A percentile compares a stretch with the other conserved stretches of the same genome.
Evolutionary conservation across 2,888 invertebrate genomes (phyloP).

Genomic region (Tenthredo livida): DNA sequence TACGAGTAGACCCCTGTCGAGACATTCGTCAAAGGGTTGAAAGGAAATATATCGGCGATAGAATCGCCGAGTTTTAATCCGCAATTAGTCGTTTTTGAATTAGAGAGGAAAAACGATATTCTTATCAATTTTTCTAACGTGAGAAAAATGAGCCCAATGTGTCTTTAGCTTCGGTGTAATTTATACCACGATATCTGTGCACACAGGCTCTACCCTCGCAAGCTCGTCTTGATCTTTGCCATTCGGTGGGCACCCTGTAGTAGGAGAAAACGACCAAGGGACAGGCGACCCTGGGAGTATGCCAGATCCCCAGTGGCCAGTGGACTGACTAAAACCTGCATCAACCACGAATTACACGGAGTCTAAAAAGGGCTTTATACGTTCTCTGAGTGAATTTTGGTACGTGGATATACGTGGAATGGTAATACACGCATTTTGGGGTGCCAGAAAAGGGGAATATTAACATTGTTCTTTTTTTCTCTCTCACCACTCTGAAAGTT

Average conservation of each 20-base stretch:
- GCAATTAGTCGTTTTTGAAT: too few relatives aligned
- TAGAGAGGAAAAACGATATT: not conserved
- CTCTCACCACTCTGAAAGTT: too few relatives aligned
- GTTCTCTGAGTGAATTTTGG: not conserved
- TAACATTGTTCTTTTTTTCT: too few relatives aligned
- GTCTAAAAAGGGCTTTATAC: constrained; percentile 13
- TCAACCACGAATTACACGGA: constrained; percentile 36
- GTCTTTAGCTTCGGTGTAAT: not conserved
- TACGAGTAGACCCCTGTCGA: not conserved
- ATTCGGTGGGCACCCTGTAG: not conserved
- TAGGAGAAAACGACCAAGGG: not conserved
- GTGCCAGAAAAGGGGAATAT: too few relatives aligned
- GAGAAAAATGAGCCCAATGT: not conserved
- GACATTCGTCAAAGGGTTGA: not conserved
- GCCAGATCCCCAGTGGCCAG: constrained; percentile 5
- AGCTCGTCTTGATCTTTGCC: not conserved
- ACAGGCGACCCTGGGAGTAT: not conserved
- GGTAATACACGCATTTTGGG: not conserved
- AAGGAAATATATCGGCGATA: too few relatives aligned
- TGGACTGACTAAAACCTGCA: constrained; percentile 43
- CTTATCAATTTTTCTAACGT: not conserved
- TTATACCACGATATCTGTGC: not conserved
- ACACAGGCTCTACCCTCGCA: not conserved
- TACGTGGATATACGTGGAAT: not conserved
- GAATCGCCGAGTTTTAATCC: too few relatives aligned